Conservation (phyloP, 2,797 vertebrate species). For the Xenops minutus region DNA sequence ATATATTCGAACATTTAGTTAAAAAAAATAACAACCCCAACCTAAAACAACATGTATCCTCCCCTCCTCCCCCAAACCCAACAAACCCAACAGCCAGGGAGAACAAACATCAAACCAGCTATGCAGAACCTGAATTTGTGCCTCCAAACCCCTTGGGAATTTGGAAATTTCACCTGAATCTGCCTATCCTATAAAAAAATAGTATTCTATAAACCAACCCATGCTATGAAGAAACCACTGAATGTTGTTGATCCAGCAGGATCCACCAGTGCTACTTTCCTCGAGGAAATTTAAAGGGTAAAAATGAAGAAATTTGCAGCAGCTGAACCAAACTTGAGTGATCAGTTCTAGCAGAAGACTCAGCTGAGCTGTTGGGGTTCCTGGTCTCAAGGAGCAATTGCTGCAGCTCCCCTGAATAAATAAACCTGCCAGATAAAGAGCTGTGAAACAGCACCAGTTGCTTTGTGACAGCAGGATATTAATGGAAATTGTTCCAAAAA, state of each 20-base stretch:
- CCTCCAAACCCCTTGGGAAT: neutral
- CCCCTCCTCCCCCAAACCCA: neutral
- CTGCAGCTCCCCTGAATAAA: neutral
- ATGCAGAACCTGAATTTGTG: neutral
- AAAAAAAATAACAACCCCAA: neutral
- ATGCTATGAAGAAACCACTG: neutral
- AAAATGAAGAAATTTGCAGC: neutral
- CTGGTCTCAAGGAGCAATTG: neutral
- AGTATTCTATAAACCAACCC: neutral
- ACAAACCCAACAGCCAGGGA: neutral
- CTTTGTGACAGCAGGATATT: conserved; percentile 5
- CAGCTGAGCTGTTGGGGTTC: neutral
- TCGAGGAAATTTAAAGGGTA: neutral
- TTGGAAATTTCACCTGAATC: neutral
- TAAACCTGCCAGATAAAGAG: neutral
- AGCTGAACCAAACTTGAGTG: neutral
- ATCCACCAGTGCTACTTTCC: neutral
- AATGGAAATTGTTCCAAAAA: neutral
- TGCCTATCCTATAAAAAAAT: neutral
- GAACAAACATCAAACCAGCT: neutral
- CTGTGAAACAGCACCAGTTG: conserved; percentile 1
- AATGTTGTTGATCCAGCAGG: neutral
- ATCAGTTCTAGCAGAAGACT: neutral
- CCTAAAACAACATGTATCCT: neutral
- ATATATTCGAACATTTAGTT: neutral